These are phyloP conservation scores for Epizoanthus stellaris DNA, from an alignment of 92 coral and sea anemone species.

Conservation along the genomic window DNA sequence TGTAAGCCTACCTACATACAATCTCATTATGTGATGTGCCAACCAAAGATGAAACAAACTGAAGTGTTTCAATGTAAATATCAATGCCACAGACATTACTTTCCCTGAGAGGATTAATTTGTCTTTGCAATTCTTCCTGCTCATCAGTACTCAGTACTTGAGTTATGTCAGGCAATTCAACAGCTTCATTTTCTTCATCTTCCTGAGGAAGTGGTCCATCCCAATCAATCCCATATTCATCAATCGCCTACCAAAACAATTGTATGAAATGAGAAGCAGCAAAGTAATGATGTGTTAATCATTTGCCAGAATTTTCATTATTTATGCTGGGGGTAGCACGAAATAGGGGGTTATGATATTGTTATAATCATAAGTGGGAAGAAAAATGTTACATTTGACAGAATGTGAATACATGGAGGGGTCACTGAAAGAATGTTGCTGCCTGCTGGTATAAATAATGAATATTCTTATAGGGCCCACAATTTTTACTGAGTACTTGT, in stretches of 20 bases:
- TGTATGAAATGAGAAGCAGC: background rate
- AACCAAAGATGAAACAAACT: background rate
- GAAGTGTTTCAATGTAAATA: constrained; percentile 42
- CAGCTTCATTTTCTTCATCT: background rate
- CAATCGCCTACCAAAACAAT: constrained; percentile 4
- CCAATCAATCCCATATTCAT: constrained; percentile 24
- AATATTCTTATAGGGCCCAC: no score
- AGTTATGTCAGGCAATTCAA: constrained; percentile 20
- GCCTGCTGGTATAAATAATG: no score
- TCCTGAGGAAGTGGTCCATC: constrained; percentile 32
- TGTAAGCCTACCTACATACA: no score
- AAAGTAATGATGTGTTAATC: no score
- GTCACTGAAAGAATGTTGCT: no score
- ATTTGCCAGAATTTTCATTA: no score
- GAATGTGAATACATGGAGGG: no score
- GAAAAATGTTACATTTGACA: no score
- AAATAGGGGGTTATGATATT: no score
- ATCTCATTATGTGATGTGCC: background rate
- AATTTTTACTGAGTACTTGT: no score
- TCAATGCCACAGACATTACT: constrained; percentile 57
- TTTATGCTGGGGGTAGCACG: no score
- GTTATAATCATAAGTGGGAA: no score
- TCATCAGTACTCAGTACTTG: background rate
- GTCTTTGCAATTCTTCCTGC: background rate
- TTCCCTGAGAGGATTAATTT: constrained; percentile 33